These are phyloP conservation scores for Coluber constrictor DNA, from an alignment of 2,797 vertebrate species.

Conservation along the genomic window DNA sequence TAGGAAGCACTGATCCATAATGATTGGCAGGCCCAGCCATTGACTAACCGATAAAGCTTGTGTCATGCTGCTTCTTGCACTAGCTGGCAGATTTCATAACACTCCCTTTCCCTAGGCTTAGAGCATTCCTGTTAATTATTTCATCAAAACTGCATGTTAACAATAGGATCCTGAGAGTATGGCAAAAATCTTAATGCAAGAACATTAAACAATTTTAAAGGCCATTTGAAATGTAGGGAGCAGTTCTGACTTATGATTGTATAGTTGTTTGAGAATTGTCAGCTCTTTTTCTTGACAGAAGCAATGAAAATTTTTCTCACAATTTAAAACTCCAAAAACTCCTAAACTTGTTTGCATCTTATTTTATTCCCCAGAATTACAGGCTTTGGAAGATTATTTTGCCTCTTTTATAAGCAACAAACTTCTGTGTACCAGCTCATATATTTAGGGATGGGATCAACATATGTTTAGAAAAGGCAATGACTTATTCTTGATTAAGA, in stretches of 20 bases:
- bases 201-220: not conserved
- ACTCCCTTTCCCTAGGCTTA: constrained; percentile 8
- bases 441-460: constrained; percentile 47
- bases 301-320: not conserved
- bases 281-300: not conserved
- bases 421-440: constrained; percentile 4
- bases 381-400: not conserved
- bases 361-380: not conserved
- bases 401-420: constrained; percentile 33
- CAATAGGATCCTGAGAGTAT: not conserved
- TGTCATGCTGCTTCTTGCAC: constrained; percentile 47
- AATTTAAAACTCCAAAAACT: constrained; percentile 25
- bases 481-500: constrained; percentile 64
- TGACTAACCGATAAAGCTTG: not conserved
- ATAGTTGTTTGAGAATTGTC: not conserved
- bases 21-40: not conserved
- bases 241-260: accelerated
- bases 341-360: not conserved
- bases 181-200: not conserved
- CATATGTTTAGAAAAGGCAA: constrained; percentile 47
- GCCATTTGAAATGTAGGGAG: accelerated
- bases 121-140: not conserved
- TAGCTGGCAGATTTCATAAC: not conserved
- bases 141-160: not conserved
- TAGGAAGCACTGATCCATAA: not conserved